A percentile compares a stretch with the other conserved stretches of the same genome.
Conservation (phyloP, 2,797 vertebrate genomes). For the Enteromius treurensis region DNA sequence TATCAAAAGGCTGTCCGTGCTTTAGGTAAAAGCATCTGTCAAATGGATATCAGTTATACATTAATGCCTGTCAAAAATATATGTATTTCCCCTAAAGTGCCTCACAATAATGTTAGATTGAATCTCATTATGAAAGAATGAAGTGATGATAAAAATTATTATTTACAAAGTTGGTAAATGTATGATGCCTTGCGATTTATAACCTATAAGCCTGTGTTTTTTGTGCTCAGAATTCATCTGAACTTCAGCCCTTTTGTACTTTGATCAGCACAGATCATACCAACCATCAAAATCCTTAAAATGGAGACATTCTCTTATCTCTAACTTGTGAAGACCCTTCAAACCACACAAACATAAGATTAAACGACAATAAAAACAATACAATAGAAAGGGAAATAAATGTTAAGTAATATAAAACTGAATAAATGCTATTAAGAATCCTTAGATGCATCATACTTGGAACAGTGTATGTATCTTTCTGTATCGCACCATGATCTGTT, state of each 20-base stretch:
- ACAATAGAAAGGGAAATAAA: background rate
- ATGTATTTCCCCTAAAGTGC: constrained; percentile 27
- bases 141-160: background rate
- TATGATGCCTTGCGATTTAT: background rate
- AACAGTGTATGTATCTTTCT: background rate
- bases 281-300: background rate
- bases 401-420: background rate
- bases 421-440: background rate
- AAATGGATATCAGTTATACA: background rate
- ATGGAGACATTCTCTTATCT: background rate
- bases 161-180: background rate
- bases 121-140: background rate
- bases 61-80: background rate
- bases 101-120: background rate
- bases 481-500: background rate
- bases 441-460: background rate
- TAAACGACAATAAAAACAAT: background rate
- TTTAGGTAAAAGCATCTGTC: background rate
- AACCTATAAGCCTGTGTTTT: too few species aligned
- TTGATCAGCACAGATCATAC: background rate
- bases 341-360: background rate
- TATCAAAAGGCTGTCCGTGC: background rate
- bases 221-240: background rate
- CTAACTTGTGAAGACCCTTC: background rate
- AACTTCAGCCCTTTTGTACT: background rate